Conservation (phyloP, 2,113 vertebrate species). For the Colossoma macropomum region DNA sequence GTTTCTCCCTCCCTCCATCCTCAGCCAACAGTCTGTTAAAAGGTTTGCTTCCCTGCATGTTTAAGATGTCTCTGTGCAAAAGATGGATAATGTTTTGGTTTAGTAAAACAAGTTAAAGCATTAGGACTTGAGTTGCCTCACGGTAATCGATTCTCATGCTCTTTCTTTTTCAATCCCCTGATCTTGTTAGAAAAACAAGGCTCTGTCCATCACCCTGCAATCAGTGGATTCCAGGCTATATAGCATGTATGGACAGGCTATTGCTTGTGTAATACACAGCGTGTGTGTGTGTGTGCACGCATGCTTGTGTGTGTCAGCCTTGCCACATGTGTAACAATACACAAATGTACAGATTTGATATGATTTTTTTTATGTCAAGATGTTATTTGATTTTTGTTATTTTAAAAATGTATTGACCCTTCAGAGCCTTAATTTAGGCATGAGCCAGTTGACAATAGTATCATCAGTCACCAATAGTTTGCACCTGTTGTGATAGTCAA, state of each 20-base stretch:
- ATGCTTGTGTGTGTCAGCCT: slow-evolving; percentile 55
- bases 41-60: background rate
- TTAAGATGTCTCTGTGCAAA: background rate
- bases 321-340: slow-evolving; percentile 48
- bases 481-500: too few species aligned
- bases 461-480: too few species aligned
- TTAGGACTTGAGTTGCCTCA: background rate
- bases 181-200: slow-evolving; percentile 46
- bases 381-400: too few species aligned
- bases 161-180: slow-evolving; percentile 24
- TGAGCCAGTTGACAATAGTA: too few species aligned
- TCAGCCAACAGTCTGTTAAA: too few species aligned
- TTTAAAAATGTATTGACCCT: too few species aligned
- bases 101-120: slow-evolving; percentile 19
- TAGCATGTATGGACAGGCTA: slow-evolving; percentile 73
- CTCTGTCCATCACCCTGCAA: slow-evolving; percentile 76
- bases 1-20: too few species aligned
- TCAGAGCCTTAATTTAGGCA: too few species aligned
- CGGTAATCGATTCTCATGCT: slow-evolving; percentile 22
- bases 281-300: slow-evolving; percentile 41
- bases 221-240: slow-evolving; percentile 75
- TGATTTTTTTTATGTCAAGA: too few species aligned
- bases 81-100: background rate
- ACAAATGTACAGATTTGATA: background rate
- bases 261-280: slow-evolving; percentile 67